These are phyloP conservation scores for Chrysodeixis includens DNA, from an alignment of 2,888 invertebrate species.

Conservation along the genomic window DNA sequence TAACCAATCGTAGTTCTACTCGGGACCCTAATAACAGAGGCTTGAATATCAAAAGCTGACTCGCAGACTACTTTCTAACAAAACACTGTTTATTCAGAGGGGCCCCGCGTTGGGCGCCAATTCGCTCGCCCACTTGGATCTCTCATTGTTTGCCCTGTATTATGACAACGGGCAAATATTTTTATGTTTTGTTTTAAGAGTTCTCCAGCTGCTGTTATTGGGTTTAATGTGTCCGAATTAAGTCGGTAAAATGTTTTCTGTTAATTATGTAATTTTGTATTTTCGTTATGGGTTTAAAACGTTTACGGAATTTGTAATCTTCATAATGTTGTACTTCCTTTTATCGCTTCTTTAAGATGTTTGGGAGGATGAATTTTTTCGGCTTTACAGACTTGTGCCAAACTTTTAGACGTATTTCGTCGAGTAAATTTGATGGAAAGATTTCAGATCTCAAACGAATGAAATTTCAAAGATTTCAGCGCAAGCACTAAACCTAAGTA, in stretches of 20 bases:
- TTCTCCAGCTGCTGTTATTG: conserved; percentile 6
- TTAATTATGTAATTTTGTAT: conserved; percentile 36
- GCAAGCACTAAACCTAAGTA: background rate
- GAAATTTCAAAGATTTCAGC: conserved; percentile 3
- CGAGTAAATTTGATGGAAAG: conserved; percentile 14
- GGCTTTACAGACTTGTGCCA: conserved; percentile 7
- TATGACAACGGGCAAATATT: conserved; percentile 13
- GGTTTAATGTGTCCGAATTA: conserved; percentile 16
- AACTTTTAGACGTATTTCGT: conserved; percentile 12
- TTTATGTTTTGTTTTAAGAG: conserved; percentile 9
- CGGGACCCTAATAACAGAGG: background rate
- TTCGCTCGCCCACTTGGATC: conserved; percentile 23
- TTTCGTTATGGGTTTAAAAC: conserved; percentile 18
- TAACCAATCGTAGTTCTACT: conserved; percentile 2
- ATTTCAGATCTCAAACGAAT: conserved; percentile 2
- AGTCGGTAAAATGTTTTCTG: conserved; percentile 14
- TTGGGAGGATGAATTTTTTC: conserved; percentile 25
- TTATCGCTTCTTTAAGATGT: conserved; percentile 8
- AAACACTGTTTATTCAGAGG: conserved; percentile 15
- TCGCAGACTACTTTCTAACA: conserved; percentile 1
- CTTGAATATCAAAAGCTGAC: conserved; percentile 8
- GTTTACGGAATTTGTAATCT: conserved; percentile 46
- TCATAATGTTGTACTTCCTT: conserved; percentile 18
- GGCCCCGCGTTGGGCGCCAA: conserved; percentile 57
- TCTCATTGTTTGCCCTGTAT: conserved; percentile 24